These are phyloP conservation scores for Emydoidea blandingii DNA, from an alignment of 2,797 vertebrate species.

Conservation along the genomic window DNA sequence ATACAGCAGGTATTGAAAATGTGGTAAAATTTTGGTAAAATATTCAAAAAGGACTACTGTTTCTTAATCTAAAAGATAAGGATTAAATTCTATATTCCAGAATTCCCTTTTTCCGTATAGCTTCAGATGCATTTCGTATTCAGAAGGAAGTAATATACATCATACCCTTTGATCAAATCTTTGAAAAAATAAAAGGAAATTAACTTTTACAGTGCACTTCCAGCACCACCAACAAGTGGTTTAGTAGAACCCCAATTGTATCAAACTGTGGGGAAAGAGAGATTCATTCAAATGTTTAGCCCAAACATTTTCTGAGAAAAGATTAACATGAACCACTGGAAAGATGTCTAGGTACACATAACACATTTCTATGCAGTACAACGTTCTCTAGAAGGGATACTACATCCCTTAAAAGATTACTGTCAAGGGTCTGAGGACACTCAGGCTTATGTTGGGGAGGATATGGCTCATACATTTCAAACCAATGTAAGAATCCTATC, in stretches of 20 bases:
- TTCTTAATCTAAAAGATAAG: neutral
- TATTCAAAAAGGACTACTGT: neutral
- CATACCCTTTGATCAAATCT: neutral
- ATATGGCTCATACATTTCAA: neutral
- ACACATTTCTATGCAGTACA: neutral
- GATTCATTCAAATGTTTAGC: neutral
- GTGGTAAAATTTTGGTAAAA: neutral
- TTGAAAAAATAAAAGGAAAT: neutral
- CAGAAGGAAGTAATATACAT: neutral
- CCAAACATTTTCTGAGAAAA: neutral
- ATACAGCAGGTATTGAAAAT: neutral
- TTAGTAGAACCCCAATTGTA: neutral
- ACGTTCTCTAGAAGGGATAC: neutral
- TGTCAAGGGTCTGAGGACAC: neutral
- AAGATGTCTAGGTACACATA: neutral
- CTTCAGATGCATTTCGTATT: neutral
- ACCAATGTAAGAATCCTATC: neutral
- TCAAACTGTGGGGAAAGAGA: neutral
- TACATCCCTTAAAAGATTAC: neutral
- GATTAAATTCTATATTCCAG: neutral
- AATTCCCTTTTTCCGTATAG: neutral
- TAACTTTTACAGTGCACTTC: neutral
- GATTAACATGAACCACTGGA: neutral
- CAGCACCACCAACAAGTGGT: neutral
- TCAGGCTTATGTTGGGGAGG: neutral